Evolutionary conservation across 2,888 invertebrate genomes (phyloP), one percentile per base, ranked within the genome.

Genomic region (Drosophila peninsularis): DNA sequence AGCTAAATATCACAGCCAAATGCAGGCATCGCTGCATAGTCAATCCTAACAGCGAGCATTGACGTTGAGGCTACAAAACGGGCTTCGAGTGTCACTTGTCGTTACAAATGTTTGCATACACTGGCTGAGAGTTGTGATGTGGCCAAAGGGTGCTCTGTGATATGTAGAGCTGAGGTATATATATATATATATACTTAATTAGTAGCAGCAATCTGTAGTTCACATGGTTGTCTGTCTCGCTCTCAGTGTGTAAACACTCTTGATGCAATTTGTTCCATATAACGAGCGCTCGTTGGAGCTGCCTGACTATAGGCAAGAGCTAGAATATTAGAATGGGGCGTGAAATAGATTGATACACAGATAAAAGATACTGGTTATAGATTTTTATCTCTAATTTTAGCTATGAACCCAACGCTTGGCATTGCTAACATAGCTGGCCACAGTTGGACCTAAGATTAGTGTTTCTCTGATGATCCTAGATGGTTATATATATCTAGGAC

Each of bases 1-100:
- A 41, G 42, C 71, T 80, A 82, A 82, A 82, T 85, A 82, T 82
- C 83, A 85, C 44, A 61, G 69, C 58, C 58, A 71, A 63, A 62
- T 44, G 61, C 58, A 82, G 68, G 44, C 62, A 50, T 34, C 42
- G 45, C 36, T 11, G 24, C 52, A 60, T 30, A 19, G 57, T 39
- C 50, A 54, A 60, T 65, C 58, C 50, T 13, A 27, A 17, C n/a
- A 34, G 19, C 54, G 36, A 30, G 14, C 45, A 19, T 17, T 62
- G 39, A 39, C 39, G 45, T 52, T 62, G 50, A 37, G 42, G 54
- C 3, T 10, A 44, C 14, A 6, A 13, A 47, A 32, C 19, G 14
- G n/a, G 42, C 36, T 21, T 24, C 32, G 27, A 54, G 57, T 64
- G 39, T n/a, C 53, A 44, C 62, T 42, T 54, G 39, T 62, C 54